These are phyloP conservation scores for Denticeps clupeoides DNA, from an alignment of 2,797 vertebrate genomes.

Conservation along the genomic window DNA sequence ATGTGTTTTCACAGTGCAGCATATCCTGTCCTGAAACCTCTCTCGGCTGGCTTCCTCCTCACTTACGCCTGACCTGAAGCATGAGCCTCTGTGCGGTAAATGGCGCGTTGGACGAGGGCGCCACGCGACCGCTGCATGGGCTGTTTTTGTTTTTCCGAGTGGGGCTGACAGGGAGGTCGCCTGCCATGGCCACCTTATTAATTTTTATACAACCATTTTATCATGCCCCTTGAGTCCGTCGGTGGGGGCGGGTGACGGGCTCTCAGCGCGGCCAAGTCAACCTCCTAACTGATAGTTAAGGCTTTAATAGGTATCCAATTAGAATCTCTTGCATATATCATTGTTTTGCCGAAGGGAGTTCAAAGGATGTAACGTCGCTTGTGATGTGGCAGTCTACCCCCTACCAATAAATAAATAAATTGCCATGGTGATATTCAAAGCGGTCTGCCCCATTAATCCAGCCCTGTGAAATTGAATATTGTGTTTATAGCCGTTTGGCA, in stretches of 20 bases:
- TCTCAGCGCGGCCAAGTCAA: slow-evolving; percentile 31
- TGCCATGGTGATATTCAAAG: slow-evolving; percentile 20
- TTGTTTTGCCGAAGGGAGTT: slow-evolving; percentile 27
- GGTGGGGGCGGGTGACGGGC: not conserved
- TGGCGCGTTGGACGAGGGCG: not conserved
- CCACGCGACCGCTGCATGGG: slow-evolving; percentile 12
- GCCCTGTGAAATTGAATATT: slow-evolving; percentile 40
- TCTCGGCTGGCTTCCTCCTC: too few relatives aligned
- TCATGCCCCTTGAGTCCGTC: slow-evolving; percentile 16
- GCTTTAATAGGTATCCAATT: slow-evolving; percentile 30
- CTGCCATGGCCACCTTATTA: slow-evolving; percentile 14
- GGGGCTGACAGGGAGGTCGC: slow-evolving; percentile 13
- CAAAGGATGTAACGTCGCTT: slow-evolving; percentile 22
- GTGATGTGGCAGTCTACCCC: too few relatives aligned
- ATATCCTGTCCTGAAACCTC: too few relatives aligned
- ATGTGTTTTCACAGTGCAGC: too few relatives aligned
- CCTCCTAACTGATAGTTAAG: slow-evolving; percentile 41
- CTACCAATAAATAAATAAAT: too few relatives aligned
- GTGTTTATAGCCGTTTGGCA: slow-evolving; percentile 32
- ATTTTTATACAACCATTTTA: slow-evolving; percentile 30
- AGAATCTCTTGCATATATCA: slow-evolving; percentile 30
- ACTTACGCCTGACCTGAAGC: too few relatives aligned
- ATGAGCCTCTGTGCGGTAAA: slow-evolving; percentile 13
- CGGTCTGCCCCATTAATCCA: slow-evolving; percentile 39
- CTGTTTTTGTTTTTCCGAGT: slow-evolving; percentile 11